Evolutionary conservation across 2,113 vertebrate species (phyloP), one percentile per base, ranked within the genome.

Genomic region (Zapornia atra): DNA sequence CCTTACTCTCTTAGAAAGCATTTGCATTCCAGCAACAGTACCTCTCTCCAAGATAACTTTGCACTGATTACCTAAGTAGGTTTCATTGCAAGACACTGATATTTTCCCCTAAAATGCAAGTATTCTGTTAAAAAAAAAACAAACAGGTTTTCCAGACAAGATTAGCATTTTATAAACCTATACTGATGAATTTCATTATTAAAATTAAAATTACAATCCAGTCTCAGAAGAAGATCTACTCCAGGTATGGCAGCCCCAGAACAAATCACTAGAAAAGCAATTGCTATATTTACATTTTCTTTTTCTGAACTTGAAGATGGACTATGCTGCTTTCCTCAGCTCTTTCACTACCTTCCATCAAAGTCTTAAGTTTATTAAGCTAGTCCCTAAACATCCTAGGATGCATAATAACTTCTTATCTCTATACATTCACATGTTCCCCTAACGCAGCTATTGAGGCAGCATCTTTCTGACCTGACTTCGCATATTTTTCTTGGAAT

Each of bases 401-500:
- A 71, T 79, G 65, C 44, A 20, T n/a, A 88, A 38, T 60, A 90
- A 86, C 20, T 94, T 73, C 83, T 95, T 95, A 93, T 95, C 88
- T 53, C 70, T 56, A 11, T 34, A 56, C n/a, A 48, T 81, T 96
- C 71, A 59, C 34, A 51, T 61, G 36, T 90, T 95, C 64, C 44
- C 48, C 56, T 68, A 63, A 77, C 21, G 40, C 15, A 71, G 48
- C 73, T 90, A 70, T 16, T 90, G 76, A 92, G 87, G 40, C 33
- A 78, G 60, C 85, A 93, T 94, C 88, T 94, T 92, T 95, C 88
- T 94, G 85, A 96, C 93, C 82, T 88, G 48, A 68, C 56, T 92
- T 91, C 6, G 28, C 6, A 4, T 94, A 90, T 96, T 97, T 95
- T 94, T 88, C 88, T 95, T 97, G 96, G 94, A 94, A 86, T 21